phyloP scores from a whole-genome alignment of 2,113 vertebrate genomes.

The Alectura lathami region DNA sequence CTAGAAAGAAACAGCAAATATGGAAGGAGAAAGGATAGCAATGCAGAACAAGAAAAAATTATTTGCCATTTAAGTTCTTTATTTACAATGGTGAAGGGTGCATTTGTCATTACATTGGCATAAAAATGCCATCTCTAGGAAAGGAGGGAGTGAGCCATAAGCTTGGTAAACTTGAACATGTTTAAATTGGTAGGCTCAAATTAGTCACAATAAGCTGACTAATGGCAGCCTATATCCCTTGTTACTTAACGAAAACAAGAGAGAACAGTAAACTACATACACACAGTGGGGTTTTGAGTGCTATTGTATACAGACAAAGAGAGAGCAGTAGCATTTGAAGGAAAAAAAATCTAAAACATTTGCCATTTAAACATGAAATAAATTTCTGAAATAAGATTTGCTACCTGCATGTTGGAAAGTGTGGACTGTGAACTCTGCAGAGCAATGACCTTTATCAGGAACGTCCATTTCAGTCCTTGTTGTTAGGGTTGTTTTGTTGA shows the following conservation, averaged over 20 bases:
- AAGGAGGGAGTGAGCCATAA: neutral
- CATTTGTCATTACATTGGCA: neutral
- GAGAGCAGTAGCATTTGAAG: neutral
- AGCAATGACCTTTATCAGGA: neutral
- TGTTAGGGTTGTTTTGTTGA: neutral
- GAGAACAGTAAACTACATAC: neutral
- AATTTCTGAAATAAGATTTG: neutral
- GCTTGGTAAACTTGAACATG: neutral
- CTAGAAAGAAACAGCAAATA: neutral
- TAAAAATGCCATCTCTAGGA: neutral
- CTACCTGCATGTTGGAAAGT: fast-evolving
- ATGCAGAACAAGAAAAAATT: neutral
- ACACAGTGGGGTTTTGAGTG: neutral
- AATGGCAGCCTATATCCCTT: neutral
- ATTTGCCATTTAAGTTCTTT: neutral
- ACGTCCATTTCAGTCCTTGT: neutral
- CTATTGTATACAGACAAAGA: neutral
- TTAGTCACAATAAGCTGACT: neutral
- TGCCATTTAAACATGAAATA: neutral
- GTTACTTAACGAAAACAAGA: neutral
- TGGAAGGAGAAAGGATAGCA: neutral
- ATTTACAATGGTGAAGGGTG: neutral
- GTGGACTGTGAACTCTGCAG: neutral
- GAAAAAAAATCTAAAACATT: neutral
- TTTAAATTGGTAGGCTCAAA: neutral